Conservation (phyloP, 2,113 vertebrate genomes). For the Cololabis saira region DNA sequence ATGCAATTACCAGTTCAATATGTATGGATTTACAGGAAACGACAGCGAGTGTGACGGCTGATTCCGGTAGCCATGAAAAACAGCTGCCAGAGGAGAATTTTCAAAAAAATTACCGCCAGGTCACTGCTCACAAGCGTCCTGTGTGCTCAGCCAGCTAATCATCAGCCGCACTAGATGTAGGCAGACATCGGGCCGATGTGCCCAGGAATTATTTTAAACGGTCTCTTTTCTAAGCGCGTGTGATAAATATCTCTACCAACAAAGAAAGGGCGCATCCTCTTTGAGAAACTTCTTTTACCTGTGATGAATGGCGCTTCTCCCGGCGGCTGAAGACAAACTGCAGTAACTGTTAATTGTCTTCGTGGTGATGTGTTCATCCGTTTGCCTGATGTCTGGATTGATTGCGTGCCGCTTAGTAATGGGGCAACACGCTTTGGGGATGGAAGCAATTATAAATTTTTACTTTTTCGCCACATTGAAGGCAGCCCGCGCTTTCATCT, state of each 20-base stretch:
- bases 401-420: conserved; percentile 40
- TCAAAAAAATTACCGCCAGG: conserved; percentile 67
- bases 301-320: conserved; percentile 20
- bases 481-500: conserved; percentile 36
- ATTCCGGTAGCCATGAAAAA: conserved; percentile 27
- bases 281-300: conserved; percentile 10
- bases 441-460: conserved; percentile 72
- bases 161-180: conserved; percentile 27
- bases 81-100: conserved; percentile 18
- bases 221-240: not conserved
- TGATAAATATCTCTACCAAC: not conserved
- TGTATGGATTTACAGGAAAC: not conserved
- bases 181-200: conserved; percentile 5
- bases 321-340: conserved; percentile 29
- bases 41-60: conserved; percentile 9
- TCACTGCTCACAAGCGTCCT: conserved; percentile 52
- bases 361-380: conserved; percentile 27
- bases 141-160: conserved; percentile 58
- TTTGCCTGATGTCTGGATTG: conserved; percentile 50
- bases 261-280: not conserved
- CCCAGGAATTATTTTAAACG: not conserved
- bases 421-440: conserved; percentile 44
- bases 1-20: conserved; percentile 7
- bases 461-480: conserved; percentile 32
- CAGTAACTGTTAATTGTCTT: conserved; percentile 48